These are phyloP conservation scores for Drosophila cyrtoloma DNA, from an alignment of 2,888 invertebrate species.

Conservation along the genomic window DNA sequence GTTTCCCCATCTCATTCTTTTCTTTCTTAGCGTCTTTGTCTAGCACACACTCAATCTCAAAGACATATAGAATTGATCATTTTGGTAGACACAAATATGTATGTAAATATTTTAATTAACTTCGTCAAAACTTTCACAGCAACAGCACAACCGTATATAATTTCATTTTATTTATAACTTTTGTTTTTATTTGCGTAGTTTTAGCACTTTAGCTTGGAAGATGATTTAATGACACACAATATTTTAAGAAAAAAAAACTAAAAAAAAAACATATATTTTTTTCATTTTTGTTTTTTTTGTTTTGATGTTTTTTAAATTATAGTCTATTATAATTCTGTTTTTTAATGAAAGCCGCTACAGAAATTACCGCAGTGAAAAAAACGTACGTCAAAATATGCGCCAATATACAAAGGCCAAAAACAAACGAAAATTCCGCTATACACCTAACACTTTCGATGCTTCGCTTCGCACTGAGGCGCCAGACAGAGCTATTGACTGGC, in stretches of 20 bases:
- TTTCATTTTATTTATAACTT: constrained; percentile 18
- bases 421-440: constrained; percentile 27
- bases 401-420: constrained; percentile 46
- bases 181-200: constrained; percentile 18
- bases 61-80: constrained; percentile 7
- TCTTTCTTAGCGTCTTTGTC: constrained; percentile 8
- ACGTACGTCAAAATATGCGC: constrained; percentile 74
- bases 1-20: background rate
- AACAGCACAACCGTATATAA: constrained; percentile 24
- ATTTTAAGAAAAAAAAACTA: constrained; percentile 31
- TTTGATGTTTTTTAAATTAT: constrained; percentile 13
- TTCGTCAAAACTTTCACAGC: constrained; percentile 13
- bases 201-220: constrained; percentile 51
- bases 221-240: constrained; percentile 66
- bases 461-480: constrained; percentile 64
- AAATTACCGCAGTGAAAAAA: constrained; percentile 39
- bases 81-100: constrained; percentile 24
- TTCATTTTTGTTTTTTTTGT: constrained; percentile 9
- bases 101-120: constrained; percentile 36
- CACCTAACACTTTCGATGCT: constrained; percentile 62
- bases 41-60: constrained; percentile 7
- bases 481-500: constrained; percentile 37
- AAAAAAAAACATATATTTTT: constrained; percentile 19
- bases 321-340: constrained; percentile 12
- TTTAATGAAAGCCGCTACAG: constrained; percentile 38